Conservation (phyloP, 2,888 invertebrate species). For the Acheta domesticus region DNA sequence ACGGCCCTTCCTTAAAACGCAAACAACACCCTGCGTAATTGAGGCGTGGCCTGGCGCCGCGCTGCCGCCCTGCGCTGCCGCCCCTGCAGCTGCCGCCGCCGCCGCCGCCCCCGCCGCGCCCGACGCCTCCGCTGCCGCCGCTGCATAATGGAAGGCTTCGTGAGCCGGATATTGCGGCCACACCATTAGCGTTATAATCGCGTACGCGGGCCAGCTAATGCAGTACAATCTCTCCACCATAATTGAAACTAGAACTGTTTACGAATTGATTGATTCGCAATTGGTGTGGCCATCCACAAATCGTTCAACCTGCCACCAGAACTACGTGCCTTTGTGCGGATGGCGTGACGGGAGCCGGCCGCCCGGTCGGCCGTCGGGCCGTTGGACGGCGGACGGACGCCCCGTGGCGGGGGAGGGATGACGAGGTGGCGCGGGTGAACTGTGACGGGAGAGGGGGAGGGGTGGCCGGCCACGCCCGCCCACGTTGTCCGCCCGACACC, state of each 20-base stretch:
- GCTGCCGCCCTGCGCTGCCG: not conserved
- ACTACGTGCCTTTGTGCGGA: not conserved
- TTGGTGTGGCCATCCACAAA: conserved; percentile 27
- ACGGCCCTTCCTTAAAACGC: conserved; percentile 1
- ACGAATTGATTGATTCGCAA: conserved; percentile 24
- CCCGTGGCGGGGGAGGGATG: no score
- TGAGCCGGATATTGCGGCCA: conserved; percentile 18
- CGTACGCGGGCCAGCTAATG: conserved; percentile 3
- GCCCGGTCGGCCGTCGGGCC: no score
- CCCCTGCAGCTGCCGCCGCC: not conserved
- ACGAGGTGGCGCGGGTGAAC: no score
- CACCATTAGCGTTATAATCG: conserved; percentile 11
- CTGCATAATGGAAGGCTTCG: conserved; percentile 18
- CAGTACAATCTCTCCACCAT: conserved; percentile 11
- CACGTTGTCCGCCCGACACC: no score
- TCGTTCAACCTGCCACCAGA: conserved; percentile 22
- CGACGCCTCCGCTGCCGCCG: not conserved
- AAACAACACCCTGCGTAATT: not conserved
- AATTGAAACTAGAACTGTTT: conserved; percentile 28
- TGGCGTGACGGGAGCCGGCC: not conserved
- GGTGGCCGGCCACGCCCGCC: no score
- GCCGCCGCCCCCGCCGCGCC: not conserved
- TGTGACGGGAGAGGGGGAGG: no score
- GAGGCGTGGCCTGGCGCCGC: conserved; percentile 3
- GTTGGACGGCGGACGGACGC: no score